A percentile compares a stretch with the other conserved stretches of the same genome.
phyloP scores from a whole-genome alignment of 2,797 vertebrate species.

The Phylloscopus collybita region DNA sequence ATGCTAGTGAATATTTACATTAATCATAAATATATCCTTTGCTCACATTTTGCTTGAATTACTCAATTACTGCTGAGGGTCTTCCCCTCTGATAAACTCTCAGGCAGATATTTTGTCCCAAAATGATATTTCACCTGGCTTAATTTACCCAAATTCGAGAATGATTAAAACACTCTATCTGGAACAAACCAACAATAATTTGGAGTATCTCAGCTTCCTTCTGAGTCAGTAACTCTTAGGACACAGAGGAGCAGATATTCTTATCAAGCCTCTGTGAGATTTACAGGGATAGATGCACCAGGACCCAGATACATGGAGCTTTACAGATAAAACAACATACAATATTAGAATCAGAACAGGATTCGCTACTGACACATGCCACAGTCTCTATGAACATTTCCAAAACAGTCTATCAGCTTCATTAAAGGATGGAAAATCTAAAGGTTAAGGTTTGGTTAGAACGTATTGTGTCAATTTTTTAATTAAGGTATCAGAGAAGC shows the following conservation, averaged over 20 bases:
- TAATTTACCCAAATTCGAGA: neutral
- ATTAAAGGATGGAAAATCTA: neutral
- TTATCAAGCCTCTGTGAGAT: neutral
- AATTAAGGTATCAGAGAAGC: neutral
- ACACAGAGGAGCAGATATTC: constrained; percentile 12
- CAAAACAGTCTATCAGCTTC: neutral
- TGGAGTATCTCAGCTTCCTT: neutral
- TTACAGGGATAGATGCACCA: constrained; percentile 14
- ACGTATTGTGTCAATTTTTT: neutral
- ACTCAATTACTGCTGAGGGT: neutral
- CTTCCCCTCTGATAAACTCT: neutral
- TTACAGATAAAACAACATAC: constrained; percentile 24
- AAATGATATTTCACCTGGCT: neutral
- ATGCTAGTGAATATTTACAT: neutral
- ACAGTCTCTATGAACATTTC: neutral
- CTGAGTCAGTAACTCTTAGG: neutral
- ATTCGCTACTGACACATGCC: constrained; percentile 9
- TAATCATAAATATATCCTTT: neutral
- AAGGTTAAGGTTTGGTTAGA: constrained; percentile 21
- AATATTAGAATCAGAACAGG: constrained; percentile 11
- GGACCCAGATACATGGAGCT: neutral
- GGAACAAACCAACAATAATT: neutral
- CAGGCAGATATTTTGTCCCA: neutral
- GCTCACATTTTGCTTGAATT: neutral
- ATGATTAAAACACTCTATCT: neutral